A percentile compares a stretch with the other conserved stretches of the same genome.
These are phyloP conservation scores for Noctua comes DNA, from an alignment of 2,888 invertebrate species.

Conservation along the genomic window DNA sequence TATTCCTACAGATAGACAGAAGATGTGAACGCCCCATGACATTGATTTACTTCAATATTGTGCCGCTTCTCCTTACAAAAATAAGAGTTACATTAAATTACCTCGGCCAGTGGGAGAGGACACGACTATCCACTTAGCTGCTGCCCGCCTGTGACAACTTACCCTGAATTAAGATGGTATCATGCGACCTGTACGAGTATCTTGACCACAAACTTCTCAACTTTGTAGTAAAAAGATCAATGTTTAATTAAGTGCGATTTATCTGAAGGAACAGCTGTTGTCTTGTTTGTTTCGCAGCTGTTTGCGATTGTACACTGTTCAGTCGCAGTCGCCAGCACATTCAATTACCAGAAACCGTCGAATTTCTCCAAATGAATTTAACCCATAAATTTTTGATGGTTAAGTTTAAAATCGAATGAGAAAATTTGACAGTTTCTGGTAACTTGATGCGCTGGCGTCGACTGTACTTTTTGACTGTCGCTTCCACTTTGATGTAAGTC, in stretches of 20 bases:
- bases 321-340: too few relatives aligned
- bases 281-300: constrained; percentile 42
- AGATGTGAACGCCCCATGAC: constrained; percentile 61
- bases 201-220: constrained; percentile 66
- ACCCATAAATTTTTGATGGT: too few relatives aligned
- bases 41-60: constrained; percentile 75
- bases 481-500: constrained; percentile 13
- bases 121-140: constrained; percentile 82
- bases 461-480: not conserved
- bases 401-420: too few relatives aligned
- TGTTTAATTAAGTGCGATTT: constrained; percentile 73
- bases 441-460: too few relatives aligned
- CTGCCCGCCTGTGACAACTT: constrained; percentile 70
- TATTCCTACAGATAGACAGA: not conserved
- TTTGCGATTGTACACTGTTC: constrained; percentile 10
- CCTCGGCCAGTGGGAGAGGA: constrained; percentile 76
- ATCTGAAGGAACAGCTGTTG: constrained; percentile 59
- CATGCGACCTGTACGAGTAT: constrained; percentile 52
- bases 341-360: too few relatives aligned
- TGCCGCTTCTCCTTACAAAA: constrained; percentile 76
- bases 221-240: constrained; percentile 70
- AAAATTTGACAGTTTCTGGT: too few relatives aligned
- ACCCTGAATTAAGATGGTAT: constrained; percentile 71
- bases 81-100: constrained; percentile 75
- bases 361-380: too few relatives aligned